Percentiles rank a stretch among this genome's conserved stretches.
phyloP scores from a whole-genome alignment of 2,113 vertebrate species.

The Panthera uncia region DNA sequence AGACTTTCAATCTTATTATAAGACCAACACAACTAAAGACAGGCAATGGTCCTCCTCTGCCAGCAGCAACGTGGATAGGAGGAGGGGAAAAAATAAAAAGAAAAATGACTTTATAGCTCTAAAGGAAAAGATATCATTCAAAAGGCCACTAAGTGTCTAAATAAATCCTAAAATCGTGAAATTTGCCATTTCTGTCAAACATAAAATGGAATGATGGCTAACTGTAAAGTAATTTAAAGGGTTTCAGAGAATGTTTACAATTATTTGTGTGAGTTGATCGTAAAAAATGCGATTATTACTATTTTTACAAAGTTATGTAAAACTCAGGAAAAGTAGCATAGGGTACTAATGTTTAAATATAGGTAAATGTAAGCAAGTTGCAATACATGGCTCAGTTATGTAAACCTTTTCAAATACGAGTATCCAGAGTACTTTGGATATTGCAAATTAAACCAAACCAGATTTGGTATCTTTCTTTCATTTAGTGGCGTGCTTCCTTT shows the following conservation, averaged over 20 bases:
- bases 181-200: constrained; percentile 53
- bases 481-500: constrained; percentile 11
- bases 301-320: neutral
- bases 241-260: neutral
- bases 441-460: constrained; percentile 50
- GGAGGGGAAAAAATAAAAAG: accelerated
- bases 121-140: neutral
- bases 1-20: constrained; percentile 72
- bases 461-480: constrained; percentile 58
- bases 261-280: neutral
- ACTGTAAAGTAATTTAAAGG: constrained; percentile 10
- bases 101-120: neutral
- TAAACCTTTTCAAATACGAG: neutral
- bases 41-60: neutral
- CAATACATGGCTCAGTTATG: neutral
- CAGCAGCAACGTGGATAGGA: neutral
- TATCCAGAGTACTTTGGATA: neutral
- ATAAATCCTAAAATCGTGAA: constrained; percentile 51
- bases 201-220: constrained; percentile 50
- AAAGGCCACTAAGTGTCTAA: neutral
- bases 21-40: constrained; percentile 65
- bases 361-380: constrained; percentile 47
- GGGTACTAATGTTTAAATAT: neutral
- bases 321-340: neutral
- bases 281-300: constrained; percentile 39